These are phyloP conservation scores for Mus musculus DNA, from an alignment of 2,113 vertebrate genomes.

Conservation along the genomic window DNA sequence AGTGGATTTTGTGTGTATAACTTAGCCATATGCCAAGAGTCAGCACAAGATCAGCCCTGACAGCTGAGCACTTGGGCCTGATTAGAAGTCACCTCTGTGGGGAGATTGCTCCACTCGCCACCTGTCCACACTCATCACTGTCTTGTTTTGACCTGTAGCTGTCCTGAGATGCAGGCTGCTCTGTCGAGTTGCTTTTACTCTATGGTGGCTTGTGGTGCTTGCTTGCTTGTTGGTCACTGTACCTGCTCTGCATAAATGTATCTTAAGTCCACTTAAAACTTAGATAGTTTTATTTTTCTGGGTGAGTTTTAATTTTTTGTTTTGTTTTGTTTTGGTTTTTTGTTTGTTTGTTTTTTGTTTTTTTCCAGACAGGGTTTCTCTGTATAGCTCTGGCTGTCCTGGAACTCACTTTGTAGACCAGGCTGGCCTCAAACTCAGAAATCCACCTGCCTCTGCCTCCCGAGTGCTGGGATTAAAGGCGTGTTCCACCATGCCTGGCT, in stretches of 20 bases:
- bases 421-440: too few relatives aligned
- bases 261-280: slow-evolving; percentile 7
- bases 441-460: too few relatives aligned
- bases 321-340: not conserved
- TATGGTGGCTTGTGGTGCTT: not conserved
- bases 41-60: not conserved
- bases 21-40: not conserved
- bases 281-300: not conserved
- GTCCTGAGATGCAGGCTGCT: not conserved
- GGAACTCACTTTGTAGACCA: too few relatives aligned
- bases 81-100: not conserved
- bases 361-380: too few relatives aligned
- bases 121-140: not conserved
- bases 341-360: too few relatives aligned
- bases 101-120: not conserved
- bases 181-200: not conserved
- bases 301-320: not conserved
- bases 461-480: too few relatives aligned
- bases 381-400: too few relatives aligned
- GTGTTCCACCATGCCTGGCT: too few relatives aligned
- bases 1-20: not conserved
- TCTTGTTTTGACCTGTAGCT: not conserved
- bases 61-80: slow-evolving; percentile 57
- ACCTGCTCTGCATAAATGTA: slow-evolving; percentile 16
- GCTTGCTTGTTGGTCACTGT: not conserved